A percentile compares a stretch with the other conserved stretches of the same genome.
Conservation (phyloP, 2,797 vertebrate genomes). For the Diglossa cyanea region DNA sequence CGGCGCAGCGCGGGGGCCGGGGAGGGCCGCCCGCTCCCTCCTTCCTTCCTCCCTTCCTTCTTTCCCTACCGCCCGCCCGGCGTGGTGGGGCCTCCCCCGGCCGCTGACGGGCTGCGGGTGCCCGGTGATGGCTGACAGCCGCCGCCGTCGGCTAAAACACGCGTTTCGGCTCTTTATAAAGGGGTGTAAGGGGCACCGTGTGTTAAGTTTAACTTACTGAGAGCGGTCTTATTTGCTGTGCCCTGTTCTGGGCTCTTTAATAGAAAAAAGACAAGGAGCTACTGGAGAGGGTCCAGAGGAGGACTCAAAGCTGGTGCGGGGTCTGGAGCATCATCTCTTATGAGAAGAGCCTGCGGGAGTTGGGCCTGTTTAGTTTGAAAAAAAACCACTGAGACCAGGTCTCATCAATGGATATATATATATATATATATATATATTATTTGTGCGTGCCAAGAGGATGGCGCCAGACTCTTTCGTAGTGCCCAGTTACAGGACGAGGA, state of each 20-base stretch:
- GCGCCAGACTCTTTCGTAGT: neutral
- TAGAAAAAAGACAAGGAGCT: neutral
- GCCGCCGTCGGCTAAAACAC: too few relatives aligned
- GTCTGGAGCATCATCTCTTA: neutral
- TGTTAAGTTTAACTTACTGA: accelerated
- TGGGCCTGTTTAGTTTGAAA: neutral
- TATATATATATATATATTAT: too few relatives aligned
- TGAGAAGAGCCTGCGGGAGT: neutral
- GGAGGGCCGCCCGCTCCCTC: too few relatives aligned
- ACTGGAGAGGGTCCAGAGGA: neutral
- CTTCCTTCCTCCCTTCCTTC: neutral
- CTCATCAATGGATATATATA: neutral
- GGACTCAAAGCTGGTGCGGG: neutral
- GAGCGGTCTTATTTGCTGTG: neutral
- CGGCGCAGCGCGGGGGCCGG: neutral
- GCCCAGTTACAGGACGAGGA: neutral
- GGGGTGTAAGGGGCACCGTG: neutral
- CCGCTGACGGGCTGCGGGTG: neutral
- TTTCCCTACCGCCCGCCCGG: neutral
- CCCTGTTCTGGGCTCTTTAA: neutral
- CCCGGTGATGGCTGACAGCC: neutral
- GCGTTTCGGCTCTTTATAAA: accelerated
- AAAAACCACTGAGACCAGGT: neutral
- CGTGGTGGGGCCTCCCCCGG: neutral
- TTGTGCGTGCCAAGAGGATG: neutral